Conservation (phyloP, 2,797 vertebrate species). For the Chloroceryle inda region DNA sequence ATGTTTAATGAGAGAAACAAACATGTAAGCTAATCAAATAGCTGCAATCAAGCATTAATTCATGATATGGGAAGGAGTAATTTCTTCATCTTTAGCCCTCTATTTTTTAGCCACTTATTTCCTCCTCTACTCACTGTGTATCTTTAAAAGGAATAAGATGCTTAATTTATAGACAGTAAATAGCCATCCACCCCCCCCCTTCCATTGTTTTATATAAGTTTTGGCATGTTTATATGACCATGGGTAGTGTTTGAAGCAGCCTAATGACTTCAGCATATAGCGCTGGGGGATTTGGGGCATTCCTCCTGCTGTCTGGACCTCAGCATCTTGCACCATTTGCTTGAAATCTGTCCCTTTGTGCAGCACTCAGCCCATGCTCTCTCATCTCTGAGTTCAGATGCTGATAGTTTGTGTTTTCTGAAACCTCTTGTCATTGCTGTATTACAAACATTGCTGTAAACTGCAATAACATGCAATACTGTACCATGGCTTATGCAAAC, state of each 20-base stretch:
- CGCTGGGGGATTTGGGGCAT: not conserved
- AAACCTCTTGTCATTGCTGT: not conserved
- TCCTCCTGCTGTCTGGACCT: fast-evolving
- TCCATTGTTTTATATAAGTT: not conserved
- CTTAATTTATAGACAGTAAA: not conserved
- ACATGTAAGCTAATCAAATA: not conserved
- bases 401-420: not conserved
- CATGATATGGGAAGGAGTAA: not conserved
- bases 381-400: not conserved
- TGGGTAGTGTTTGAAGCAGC: not conserved
- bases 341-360: not conserved
- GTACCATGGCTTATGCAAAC: not conserved
- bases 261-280: not conserved
- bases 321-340: not conserved
- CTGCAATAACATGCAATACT: not conserved
- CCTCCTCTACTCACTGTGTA: not conserved
- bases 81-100: not conserved
- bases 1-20: not conserved
- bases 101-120: not conserved
- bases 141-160: not conserved
- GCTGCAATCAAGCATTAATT: not conserved
- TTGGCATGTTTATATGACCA: not conserved
- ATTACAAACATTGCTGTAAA: not conserved
- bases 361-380: not conserved
- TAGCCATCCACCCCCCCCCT: not conserved